Evolutionary conservation across 2,113 vertebrate genomes (phyloP), one percentile per base, ranked within the genome.

Genomic region (Mustelus asterias): DNA sequence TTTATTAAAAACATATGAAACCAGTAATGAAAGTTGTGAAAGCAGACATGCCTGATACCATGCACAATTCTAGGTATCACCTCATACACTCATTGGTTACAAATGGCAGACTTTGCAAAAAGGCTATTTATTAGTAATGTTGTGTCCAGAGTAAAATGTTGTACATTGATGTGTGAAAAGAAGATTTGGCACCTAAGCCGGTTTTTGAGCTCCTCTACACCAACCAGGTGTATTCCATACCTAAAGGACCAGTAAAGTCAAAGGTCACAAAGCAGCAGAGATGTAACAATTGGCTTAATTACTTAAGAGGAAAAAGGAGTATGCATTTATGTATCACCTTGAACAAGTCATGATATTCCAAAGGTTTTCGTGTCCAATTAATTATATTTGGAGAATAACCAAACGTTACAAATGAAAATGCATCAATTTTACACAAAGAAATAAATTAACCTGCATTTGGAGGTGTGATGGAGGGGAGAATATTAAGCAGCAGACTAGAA

Each of bases 1-100:
- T 90, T 90, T 63, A 90, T 90, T 90, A 90, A 60, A 90, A 90
- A 58, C 86, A 89, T 89, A 89, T 89, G 88, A 90, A 90, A 90
- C 11, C 0, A 13, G 26, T 60, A 60, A 90, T 90, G 10, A 13
- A 16, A 58, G 26, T 90, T 60, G 10, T 90, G 54, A 90, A 90
- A 90, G 88, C 88, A 63, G 48, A 90, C 41, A 48, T 85, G 41
- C 20, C 86, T 29, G 48, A 89, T 54, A 89, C 1, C 26, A 54
- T 60, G 88, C 86, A 29, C 20, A 89, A 10, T 89, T 90, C 29
- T 60, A 33, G 54, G 37, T 60, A 90, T 60, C 26, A 90, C 48
- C 58, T 90, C 54, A 63, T 54, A 16, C 54, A 26, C 88, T 60
- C 54, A 54, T 29, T 7, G 14, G 88, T 90, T 90, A 90, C 10